Evolutionary conservation across 2,888 invertebrate species (phyloP), one percentile per base, ranked within the genome.

Genomic region (Ennomos fuscantarius): DNA sequence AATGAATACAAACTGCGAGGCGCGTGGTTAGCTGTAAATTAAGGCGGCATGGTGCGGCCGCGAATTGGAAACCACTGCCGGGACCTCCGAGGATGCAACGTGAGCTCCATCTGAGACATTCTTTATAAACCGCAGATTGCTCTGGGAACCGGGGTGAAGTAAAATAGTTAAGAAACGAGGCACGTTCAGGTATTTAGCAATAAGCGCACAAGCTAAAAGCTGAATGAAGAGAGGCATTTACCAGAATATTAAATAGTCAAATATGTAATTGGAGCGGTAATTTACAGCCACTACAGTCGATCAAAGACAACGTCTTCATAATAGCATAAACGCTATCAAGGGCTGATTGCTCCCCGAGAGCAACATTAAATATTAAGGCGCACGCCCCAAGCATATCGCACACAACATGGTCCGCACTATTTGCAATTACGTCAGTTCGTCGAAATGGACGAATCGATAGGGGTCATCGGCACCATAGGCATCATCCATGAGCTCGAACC

Each of bases 1-100:
- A 88, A 90, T 91, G 87, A 89, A 90, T 87, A 91, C 86, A 88
- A 90, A 89, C 84, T 87, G 89, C 86, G 87, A 84, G 74, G 78
- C 80, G 84, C 80, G 81, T 79, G 84, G 85, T 84, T 85, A 86
- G 82, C 82, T 82, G 82, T 89, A 89, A 89, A 89, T 90, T 86
- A 89, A 83, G 84, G 78, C 74, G 74, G 78, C 69, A 76, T 77
- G 79, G 71, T 65, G 74, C 62, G 58, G 57, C 69, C 82, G 75
- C 79, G 81, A 79, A 77, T 81, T 79, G 81, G 79, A 78, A 83
- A 82, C 83, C 81, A 73, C 78, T 69, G 47, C 71, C 72, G 70
- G 68, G 66, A 69, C 65, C 64, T 69, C 63, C 66, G 63, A 70
- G 66, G 62, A 69, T 70, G 74, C 73, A 72, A 72, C 63, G 68